Conservation (phyloP, 2,797 vertebrate species). For the Lindbergichthys nudifrons region DNA sequence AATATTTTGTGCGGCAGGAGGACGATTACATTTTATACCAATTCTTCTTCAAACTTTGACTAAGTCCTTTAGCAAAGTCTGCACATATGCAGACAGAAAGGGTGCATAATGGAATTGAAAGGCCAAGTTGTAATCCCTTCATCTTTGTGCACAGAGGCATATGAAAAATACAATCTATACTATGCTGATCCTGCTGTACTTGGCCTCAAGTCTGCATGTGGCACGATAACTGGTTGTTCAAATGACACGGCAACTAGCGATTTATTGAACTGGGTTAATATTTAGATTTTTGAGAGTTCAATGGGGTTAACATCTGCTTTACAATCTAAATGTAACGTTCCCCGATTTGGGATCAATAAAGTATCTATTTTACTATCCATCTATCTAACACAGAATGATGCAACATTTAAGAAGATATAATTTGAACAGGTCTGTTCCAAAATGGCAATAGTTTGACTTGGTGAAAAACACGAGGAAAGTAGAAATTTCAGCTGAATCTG, state of each 20-base stretch:
- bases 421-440: neutral
- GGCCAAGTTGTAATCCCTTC: constrained; percentile 18
- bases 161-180: neutral
- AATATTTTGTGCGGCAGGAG: too few relatives aligned
- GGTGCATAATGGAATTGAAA: too few relatives aligned
- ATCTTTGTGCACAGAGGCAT: neutral
- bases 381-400: neutral
- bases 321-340: neutral
- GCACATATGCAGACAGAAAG: too few relatives aligned
- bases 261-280: neutral
- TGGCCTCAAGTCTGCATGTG: neutral
- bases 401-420: neutral
- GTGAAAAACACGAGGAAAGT: neutral
- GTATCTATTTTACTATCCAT: too few relatives aligned
- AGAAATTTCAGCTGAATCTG: neutral
- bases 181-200: neutral
- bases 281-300: too few relatives aligned
- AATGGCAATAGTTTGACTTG: neutral
- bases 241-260: too few relatives aligned
- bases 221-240: neutral
- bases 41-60: too few relatives aligned
- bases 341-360: too few relatives aligned
- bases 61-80: too few relatives aligned
- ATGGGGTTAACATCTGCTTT: neutral
- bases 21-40: too few relatives aligned